Conservation (phyloP, 2,113 vertebrate genomes). For the Tetrax tetrax region DNA sequence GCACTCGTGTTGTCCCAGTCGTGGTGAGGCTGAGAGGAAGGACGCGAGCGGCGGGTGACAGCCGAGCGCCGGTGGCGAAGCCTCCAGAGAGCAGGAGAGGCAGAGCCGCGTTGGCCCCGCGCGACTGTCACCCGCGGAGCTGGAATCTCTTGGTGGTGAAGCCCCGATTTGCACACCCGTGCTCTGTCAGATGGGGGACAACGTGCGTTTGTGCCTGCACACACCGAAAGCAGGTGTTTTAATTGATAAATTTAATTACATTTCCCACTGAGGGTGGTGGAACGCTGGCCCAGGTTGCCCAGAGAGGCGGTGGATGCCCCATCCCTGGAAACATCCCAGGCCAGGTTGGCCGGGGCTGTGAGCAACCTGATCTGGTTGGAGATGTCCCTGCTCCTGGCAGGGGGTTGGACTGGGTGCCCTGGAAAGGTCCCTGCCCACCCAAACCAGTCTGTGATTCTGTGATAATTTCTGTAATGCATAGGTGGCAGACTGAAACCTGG, state of each 20-base stretch:
- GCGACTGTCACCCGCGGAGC: neutral
- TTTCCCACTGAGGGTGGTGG: no score
- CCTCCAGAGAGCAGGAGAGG: neutral
- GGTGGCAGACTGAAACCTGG: neutral
- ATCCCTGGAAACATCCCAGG: no score
- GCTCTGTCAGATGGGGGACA: neutral
- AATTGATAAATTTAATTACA: neutral
- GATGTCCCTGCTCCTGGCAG: no score
- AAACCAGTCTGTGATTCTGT: no score
- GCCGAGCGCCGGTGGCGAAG: neutral
- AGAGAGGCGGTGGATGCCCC: no score
- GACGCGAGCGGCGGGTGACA: neutral
- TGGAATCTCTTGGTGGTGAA: neutral
- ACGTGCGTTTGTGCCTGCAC: rapidly evolving
- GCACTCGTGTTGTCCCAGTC: slow-evolving; percentile 23
- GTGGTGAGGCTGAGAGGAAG: neutral
- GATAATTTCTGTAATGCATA: neutral
- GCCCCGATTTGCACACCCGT: neutral
- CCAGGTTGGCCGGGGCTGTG: no score
- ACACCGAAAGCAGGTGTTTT: rapidly evolving
- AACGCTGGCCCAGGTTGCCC: no score
- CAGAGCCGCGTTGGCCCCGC: neutral
- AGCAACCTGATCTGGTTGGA: no score
- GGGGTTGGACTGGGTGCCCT: no score
- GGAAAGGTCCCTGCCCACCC: no score